A percentile compares a stretch with the other conserved stretches of the same genome.
These are phyloP conservation scores for Clarias pachynema DNA, from an alignment of 2,797 vertebrate species.

Conservation along the genomic window DNA sequence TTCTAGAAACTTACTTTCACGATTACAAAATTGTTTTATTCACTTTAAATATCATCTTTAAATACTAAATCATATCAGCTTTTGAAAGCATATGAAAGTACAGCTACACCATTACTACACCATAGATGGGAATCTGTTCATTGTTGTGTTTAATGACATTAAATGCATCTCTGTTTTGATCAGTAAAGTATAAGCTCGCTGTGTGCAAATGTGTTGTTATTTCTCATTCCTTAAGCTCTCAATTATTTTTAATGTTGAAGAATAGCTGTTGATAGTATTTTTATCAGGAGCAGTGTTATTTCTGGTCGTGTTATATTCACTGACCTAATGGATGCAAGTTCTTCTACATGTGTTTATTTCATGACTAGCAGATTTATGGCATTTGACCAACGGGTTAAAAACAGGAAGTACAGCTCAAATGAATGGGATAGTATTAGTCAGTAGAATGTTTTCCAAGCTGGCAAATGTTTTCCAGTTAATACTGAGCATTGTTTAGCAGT, in stretches of 20 bases:
- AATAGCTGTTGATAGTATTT: not conserved
- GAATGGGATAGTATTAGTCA: not conserved
- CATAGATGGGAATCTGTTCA: too few species aligned
- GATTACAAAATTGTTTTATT: too few species aligned
- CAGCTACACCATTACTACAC: too few species aligned
- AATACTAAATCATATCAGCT: too few species aligned
- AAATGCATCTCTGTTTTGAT: not conserved
- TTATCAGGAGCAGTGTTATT: not conserved
- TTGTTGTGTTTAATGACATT: too few species aligned
- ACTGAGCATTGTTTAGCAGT: not conserved
- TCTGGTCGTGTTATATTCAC: not conserved
- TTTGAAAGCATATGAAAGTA: too few species aligned
- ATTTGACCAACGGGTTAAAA: not conserved
- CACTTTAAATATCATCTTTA: too few species aligned
- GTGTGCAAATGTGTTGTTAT: slow-evolving; percentile 18
- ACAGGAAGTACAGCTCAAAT: not conserved
- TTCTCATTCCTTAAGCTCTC: slow-evolving; percentile 3
- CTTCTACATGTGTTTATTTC: not conserved
- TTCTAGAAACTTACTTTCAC: too few species aligned
- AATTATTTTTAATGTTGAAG: slow-evolving; percentile 9
- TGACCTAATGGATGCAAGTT: not conserved
- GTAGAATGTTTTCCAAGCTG: not conserved
- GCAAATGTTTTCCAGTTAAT: not conserved
- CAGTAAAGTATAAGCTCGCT: not conserved
- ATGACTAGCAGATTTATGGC: slow-evolving; percentile 10